phyloP scores from a whole-genome alignment of 1,140 invertebrate genomes.

The Papilio polytes region DNA sequence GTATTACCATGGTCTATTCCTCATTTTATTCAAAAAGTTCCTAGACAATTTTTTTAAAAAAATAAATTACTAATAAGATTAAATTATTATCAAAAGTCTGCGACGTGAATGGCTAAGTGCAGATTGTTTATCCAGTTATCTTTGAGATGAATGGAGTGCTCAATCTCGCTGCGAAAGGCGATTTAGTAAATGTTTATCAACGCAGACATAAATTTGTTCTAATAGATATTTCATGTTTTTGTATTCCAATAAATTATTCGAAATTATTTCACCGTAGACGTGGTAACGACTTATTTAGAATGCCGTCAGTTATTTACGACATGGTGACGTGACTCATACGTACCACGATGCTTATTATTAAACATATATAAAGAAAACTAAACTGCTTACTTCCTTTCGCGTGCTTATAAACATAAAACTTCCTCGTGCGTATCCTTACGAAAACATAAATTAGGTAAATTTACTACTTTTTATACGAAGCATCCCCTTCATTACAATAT shows the following conservation, averaged over 20 bases:
- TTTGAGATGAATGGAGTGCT: slow-evolving; percentile 25
- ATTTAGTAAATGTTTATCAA: slow-evolving; percentile 19
- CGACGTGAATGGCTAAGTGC: slow-evolving; percentile 2
- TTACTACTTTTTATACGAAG: slow-evolving; percentile 77
- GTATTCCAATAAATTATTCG: slow-evolving; percentile 52
- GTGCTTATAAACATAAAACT: slow-evolving; percentile 79
- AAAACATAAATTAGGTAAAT: slow-evolving; percentile 83
- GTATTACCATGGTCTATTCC: background rate
- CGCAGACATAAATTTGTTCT: slow-evolving; percentile 20
- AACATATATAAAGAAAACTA: slow-evolving; percentile 71
- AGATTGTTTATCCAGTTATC: slow-evolving; percentile 12
- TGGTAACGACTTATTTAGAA: slow-evolving; percentile 68
- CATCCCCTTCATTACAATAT: slow-evolving; percentile 82
- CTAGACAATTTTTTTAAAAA: background rate
- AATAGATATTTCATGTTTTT: slow-evolving; percentile 30
- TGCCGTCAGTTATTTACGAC: slow-evolving; percentile 68
- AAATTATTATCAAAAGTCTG: slow-evolving; percentile 3
- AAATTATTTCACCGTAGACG: slow-evolving; percentile 55
- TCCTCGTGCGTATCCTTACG: slow-evolving; percentile 79
- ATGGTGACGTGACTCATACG: slow-evolving; percentile 67
- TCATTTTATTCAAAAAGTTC: background rate
- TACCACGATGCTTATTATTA: slow-evolving; percentile 71
- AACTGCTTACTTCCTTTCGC: slow-evolving; percentile 80
- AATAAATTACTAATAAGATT: background rate
- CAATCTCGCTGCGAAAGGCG: slow-evolving; percentile 12